phyloP scores from a whole-genome alignment of 2,797 vertebrate species.

The Hybognathus amarus region DNA sequence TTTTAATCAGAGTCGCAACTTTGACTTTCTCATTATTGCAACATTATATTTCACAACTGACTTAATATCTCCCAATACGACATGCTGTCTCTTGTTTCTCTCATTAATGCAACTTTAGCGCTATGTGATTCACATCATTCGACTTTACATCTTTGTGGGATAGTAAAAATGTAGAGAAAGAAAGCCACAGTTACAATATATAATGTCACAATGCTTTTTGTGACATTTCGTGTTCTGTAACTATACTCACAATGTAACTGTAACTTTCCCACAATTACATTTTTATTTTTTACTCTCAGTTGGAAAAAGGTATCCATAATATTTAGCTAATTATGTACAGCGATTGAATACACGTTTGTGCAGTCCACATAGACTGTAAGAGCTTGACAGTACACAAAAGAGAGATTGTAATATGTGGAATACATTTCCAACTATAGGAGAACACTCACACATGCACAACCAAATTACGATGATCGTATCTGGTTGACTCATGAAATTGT shows the following conservation, averaged over 20 bases:
- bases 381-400: neutral
- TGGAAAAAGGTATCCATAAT: neutral
- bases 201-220: neutral
- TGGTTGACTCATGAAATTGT: constrained; percentile 52
- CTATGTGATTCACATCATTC: neutral
- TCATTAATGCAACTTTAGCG: neutral
- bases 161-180: no score
- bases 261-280: neutral
- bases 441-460: constrained; percentile 17
- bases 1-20: neutral
- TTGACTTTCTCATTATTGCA: neutral
- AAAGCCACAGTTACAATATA: neutral
- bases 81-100: neutral
- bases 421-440: constrained; percentile 10
- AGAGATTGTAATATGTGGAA: constrained; percentile 24
- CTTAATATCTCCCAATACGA: neutral
- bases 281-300: neutral
- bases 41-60: neutral
- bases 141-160: neutral
- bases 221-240: neutral
- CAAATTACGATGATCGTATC: constrained; percentile 43
- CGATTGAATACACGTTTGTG: neutral
- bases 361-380: neutral
- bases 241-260: neutral
- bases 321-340: neutral